These are phyloP conservation scores for Andinoacara biseriatus DNA, from an alignment of 2,113 vertebrate genomes.

Conservation along the genomic window DNA sequence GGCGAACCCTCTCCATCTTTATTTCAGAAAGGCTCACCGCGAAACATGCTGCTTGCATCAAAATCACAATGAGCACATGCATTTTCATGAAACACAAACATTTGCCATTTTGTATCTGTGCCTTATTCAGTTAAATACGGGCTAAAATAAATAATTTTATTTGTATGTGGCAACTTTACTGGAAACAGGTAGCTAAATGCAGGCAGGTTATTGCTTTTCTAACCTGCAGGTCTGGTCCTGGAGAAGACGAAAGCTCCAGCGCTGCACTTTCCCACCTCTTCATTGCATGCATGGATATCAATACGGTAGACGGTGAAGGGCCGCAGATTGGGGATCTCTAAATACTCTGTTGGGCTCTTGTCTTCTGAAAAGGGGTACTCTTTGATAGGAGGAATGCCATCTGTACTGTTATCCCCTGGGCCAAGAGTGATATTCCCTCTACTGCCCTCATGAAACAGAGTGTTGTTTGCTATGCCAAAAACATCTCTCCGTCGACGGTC, in stretches of 20 bases:
- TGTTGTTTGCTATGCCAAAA: conserved; percentile 85
- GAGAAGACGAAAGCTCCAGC: conserved; percentile 94
- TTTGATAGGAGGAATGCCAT: conserved; percentile 78
- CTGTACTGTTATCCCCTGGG: conserved; percentile 83
- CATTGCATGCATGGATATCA: conserved; percentile 96
- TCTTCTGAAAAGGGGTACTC: conserved; percentile 90
- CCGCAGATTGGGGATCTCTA: conserved; percentile 87
- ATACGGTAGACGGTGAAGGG: conserved; percentile 97
- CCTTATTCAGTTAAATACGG: neutral
- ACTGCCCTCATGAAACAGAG: conserved; percentile 69
- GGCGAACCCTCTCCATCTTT: neutral
- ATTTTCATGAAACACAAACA: neutral
- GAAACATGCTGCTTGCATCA: neutral
- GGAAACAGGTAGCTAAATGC: neutral
- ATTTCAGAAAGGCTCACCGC: neutral
- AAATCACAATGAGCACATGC: neutral
- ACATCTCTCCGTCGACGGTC: conserved; percentile 90
- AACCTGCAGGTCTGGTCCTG: conserved; percentile 96
- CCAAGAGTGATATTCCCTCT: conserved; percentile 72
- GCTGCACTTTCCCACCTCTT: conserved; percentile 90
- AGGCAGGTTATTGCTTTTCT: conserved; percentile 2
- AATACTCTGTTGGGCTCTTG: conserved; percentile 84
- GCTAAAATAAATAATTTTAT: neutral
- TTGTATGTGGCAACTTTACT: neutral
- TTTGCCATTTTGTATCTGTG: neutral